A percentile compares a stretch with the other conserved stretches of the same genome.
These are phyloP conservation scores for Euura saliciscinereae DNA, from an alignment of 1,140 invertebrate species.

Conservation along the genomic window DNA sequence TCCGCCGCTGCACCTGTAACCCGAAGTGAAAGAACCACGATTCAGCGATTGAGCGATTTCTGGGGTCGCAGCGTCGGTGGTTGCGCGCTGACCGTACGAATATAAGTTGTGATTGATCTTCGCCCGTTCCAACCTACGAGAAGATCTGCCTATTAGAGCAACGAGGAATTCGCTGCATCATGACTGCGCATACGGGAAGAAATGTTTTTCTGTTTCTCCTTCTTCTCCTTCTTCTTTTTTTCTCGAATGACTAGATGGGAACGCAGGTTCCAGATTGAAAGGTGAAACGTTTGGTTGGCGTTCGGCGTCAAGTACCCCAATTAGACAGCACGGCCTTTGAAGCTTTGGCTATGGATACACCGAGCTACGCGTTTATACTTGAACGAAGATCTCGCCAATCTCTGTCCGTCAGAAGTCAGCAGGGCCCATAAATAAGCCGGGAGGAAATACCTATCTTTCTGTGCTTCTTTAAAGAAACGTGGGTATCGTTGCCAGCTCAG, in stretches of 20 bases:
- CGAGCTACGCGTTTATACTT: background rate
- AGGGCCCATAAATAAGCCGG: background rate
- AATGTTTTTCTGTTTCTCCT: background rate
- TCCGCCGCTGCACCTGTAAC: conserved; percentile 37
- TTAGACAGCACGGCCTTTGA: background rate
- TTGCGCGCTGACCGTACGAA: background rate
- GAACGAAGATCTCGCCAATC: background rate
- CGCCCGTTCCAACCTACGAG: background rate
- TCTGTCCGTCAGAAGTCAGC: background rate
- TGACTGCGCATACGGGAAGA: background rate
- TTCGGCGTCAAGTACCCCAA: background rate
- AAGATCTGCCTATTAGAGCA: conserved; percentile 7
- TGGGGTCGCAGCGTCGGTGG: conserved; percentile 9
- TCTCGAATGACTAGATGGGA: background rate
- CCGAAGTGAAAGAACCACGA: conserved; percentile 23
- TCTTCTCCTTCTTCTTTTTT: background rate
- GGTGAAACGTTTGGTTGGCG: background rate
- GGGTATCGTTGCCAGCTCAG: no score
- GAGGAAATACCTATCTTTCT: background rate
- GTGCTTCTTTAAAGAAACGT: background rate
- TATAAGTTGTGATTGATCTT: background rate
- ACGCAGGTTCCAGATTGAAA: background rate
- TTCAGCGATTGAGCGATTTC: conserved; percentile 41
- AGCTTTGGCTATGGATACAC: conserved; percentile 2
- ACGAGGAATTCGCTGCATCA: background rate